Evolutionary conservation across 2,113 vertebrate species (phyloP), one percentile per base, ranked within the genome.

Genomic region (Plecturocebus donacophilus): DNA sequence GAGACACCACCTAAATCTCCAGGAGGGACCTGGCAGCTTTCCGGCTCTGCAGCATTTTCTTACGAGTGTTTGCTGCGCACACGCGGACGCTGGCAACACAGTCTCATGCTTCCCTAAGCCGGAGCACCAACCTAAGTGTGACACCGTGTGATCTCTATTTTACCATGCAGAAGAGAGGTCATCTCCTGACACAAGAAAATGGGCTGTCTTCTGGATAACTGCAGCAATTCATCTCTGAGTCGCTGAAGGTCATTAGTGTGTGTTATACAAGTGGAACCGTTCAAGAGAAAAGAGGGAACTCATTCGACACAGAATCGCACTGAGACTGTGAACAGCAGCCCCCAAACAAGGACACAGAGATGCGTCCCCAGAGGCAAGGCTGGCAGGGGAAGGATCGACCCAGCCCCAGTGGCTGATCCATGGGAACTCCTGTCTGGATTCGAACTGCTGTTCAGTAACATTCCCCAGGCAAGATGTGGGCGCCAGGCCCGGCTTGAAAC

Each of bases 51-150:
- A 17, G 89, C 76, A 5, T 1, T 47, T 38, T 9, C 5, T 4
- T 1, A 9, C 9, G 7, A 45, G 45, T 8, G 1, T 1, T 0
- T 1, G 19, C 38, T 5, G 21, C 2, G 20, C 0, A 0, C n/a
- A 6, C 14, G 0, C 3, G 0, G 5, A 21, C 19, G 3, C 17
- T 9, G 10, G 30, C 21, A 17, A 6, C 54, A 42, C 19, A 5
- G 64, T 14, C 64, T 84, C 13, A 23, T 4, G 3, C 42, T 10
- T 3, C 17, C 75, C 84, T 47, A 23, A 47, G 30, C 83, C 6
- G 21, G 84, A 80, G 77, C n/a, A 52, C 38, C 0, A 19, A 23
- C 27, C 9, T 1, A 8, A 14, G 23, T 8, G 6, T 42, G 61
- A 30, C 2, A 25, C 30, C 4, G 0, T 4, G 19, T 8, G 25